Evolutionary conservation across 2,888 invertebrate genomes (phyloP), one percentile per base, ranked within the genome.

Genomic region (Platypus cylindrus): DNA sequence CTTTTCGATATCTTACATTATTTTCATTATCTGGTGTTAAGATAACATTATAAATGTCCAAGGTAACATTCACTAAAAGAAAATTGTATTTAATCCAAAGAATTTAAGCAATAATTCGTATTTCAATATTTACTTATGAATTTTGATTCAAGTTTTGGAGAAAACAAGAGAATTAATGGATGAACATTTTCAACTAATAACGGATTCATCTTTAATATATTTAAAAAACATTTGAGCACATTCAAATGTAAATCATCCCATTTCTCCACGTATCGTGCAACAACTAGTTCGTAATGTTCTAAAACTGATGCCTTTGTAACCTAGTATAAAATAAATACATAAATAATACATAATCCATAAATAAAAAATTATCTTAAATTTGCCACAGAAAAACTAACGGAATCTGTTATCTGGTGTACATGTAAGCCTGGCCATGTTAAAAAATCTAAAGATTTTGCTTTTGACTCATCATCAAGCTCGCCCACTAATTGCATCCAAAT

Each of bases 361-460:
- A n/a, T n/a, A n/a, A n/a, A n/a, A 20, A 20, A 7, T 15, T 24
- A 12, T 7, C 23, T 30, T 15, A 17, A 32, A 33, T 22, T 11
- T 14, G 13, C 23, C 17, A 34, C 12, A 37, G 17, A 32, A 30
- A 4, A 15, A 41, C 44, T 38, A 41, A 49, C 49, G 3, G 11
- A 5, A 14, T 46, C 44, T 24, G 46, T 41, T 15, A 52, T 26
- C 29, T 38, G 42, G 15, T 52, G 46, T 8, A 48, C 29, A 40
- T 50, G 41, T 4, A 42, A 31, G 9, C 45, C 40, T 5, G 52
- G 49, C 52, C 52, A 53, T 28, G 45, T 30, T 9, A 52, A 43
- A 36, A 43, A 50, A 15, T 44, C 29, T 13, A 40, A 29, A 9
- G 41, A 39, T 30, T 40, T 37, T 29, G 36, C 42, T 11, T 26